These are phyloP conservation scores for Hyla sarda DNA, from an alignment of 2,113 vertebrate genomes.

Conservation along the genomic window DNA sequence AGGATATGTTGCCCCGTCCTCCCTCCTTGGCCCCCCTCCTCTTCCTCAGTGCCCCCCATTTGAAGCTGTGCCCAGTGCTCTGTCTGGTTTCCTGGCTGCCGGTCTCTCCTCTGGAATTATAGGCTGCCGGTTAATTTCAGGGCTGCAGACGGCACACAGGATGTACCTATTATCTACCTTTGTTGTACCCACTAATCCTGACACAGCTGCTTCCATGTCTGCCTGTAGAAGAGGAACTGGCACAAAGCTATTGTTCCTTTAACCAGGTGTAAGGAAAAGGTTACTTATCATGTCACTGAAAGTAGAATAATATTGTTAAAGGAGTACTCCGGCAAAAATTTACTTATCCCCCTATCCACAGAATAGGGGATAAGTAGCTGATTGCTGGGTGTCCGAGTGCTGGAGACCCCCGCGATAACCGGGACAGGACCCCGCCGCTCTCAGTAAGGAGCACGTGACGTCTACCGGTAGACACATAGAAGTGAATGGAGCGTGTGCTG, in stretches of 20 bases:
- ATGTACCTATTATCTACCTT: slow-evolving; percentile 54
- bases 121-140: slow-evolving; percentile 51
- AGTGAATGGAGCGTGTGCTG: no score
- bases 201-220: slow-evolving; percentile 51
- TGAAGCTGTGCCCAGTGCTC: slow-evolving; percentile 51
- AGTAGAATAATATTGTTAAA: neutral
- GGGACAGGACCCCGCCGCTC: no score
- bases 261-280: neutral
- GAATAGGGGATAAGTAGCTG: no score
- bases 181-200: slow-evolving; percentile 47
- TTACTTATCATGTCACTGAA: neutral
- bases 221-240: neutral
- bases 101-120: slow-evolving; percentile 40
- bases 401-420: no score
- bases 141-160: slow-evolving; percentile 40
- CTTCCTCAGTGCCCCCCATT: slow-evolving; percentile 6
- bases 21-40: neutral
- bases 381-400: no score
- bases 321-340: no score
- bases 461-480: no score
- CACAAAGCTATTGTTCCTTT: slow-evolving; percentile 23
- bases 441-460: no score
- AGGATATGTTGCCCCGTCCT: neutral
- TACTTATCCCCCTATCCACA: no score
- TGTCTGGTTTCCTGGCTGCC: slow-evolving; percentile 52